These are phyloP conservation scores for Phylloscopus collybita DNA, from an alignment of 2,797 vertebrate species.

Conservation along the genomic window DNA sequence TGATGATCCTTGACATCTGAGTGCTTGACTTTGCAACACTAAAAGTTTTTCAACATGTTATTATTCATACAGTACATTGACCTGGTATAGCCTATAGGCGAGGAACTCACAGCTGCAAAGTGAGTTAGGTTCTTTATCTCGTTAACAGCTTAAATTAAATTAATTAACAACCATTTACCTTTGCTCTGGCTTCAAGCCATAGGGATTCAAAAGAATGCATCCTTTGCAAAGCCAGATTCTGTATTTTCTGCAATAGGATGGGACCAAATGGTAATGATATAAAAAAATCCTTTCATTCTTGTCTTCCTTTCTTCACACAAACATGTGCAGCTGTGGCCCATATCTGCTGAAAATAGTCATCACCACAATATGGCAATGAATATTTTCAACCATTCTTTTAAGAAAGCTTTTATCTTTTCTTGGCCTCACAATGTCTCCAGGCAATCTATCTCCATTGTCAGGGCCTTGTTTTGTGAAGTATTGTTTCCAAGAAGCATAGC, in stretches of 20 bases:
- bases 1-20: background rate
- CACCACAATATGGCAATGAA: conserved; percentile 52
- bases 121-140: background rate
- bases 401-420: conserved; percentile 64
- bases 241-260: background rate
- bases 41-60: background rate
- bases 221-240: background rate
- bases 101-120: background rate
- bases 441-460: conserved; percentile 54
- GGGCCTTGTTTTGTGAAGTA: conserved; percentile 14
- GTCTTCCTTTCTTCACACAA: conserved; percentile 51
- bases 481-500: conserved; percentile 35
- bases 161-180: background rate
- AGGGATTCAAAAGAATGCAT: background rate
- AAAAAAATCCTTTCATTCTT: conserved; percentile 41
- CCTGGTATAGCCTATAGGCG: background rate
- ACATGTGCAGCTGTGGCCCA: conserved; percentile 45
- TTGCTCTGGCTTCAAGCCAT: background rate
- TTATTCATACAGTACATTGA: background rate
- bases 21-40: background rate
- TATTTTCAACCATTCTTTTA: conserved; percentile 54
- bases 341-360: conserved; percentile 61
- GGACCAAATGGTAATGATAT: background rate
- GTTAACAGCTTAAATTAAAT: background rate
- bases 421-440: conserved; percentile 24